Conservation (phyloP, 2,797 vertebrate species). For the Arrhamphus sclerolepis region DNA sequence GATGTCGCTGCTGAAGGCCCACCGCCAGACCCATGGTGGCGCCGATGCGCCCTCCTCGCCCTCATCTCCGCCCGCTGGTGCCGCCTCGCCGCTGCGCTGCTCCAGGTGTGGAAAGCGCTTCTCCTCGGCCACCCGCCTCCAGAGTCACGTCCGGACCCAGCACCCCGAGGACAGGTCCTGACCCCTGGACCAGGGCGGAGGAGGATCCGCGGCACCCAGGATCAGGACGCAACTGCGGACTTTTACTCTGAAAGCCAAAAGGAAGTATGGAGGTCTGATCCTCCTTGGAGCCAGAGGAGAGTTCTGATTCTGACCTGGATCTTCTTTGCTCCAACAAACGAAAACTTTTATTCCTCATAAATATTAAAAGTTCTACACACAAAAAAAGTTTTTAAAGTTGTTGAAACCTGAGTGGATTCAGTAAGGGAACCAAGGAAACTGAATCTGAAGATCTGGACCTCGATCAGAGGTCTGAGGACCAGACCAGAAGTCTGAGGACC, state of each 20-base stretch:
- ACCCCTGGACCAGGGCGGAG: constrained; percentile 7
- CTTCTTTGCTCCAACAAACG: neutral
- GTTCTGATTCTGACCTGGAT: constrained; percentile 2
- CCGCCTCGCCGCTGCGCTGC: constrained; percentile 37
- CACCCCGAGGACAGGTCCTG: constrained; percentile 58
- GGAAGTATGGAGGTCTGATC: neutral
- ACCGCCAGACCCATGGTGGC: constrained; percentile 70
- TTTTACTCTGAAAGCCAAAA: constrained; percentile 15
- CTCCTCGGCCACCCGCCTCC: constrained; percentile 72
- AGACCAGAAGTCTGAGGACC: too few species aligned
- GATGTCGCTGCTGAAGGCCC: constrained; percentile 76
- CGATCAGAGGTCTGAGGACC: too few species aligned
- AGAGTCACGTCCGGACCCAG: constrained; percentile 70
- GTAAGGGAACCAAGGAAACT: neutral
- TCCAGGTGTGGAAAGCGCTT: constrained; percentile 75
- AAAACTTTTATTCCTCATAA: neutral
- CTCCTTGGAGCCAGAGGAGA: neutral
- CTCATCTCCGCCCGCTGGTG: neutral
- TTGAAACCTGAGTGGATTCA: too few species aligned
- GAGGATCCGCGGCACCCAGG: neutral
- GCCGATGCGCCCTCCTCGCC: constrained; percentile 25
- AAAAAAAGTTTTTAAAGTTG: neutral
- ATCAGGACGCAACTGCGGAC: neutral
- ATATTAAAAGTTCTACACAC: neutral
- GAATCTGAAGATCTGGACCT: too few species aligned